phyloP scores from a whole-genome alignment of 2,888 invertebrate species.

The Theodoxus fluviatilis region DNA sequence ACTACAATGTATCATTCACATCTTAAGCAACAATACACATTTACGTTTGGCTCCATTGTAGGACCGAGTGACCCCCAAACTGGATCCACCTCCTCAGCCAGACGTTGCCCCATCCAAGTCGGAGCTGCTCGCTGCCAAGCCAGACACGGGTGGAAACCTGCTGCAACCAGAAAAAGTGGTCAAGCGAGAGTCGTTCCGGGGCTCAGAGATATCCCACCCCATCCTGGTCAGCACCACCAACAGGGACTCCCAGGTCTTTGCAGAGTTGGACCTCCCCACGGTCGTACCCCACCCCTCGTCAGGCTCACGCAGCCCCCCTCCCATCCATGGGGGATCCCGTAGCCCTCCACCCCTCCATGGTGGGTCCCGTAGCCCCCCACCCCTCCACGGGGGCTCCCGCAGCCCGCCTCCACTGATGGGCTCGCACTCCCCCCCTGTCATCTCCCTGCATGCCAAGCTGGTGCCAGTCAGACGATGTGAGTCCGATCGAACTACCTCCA shows the following conservation, averaged over 20 bases:
- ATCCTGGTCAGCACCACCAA: constrained; percentile 56
- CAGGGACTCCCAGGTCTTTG: constrained; percentile 49
- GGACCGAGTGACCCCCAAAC: constrained; percentile 1
- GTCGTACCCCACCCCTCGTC: constrained; percentile 1
- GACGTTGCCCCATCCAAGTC: constrained; percentile 15
- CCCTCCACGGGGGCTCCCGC: constrained; percentile 12
- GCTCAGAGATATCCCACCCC: constrained; percentile 51
- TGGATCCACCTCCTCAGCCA: constrained; percentile 21
- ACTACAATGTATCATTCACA: no score
- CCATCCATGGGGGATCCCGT: constrained; percentile 24
- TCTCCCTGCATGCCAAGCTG: no score
- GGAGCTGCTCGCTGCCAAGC: neutral
- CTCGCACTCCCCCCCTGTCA: no score
- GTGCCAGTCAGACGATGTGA: no score
- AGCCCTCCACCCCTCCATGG: constrained; percentile 15
- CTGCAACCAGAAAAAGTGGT: constrained; percentile 37
- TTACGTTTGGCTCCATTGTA: constrained; percentile 13
- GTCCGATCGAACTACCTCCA: no score
- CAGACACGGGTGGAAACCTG: constrained; percentile 1
- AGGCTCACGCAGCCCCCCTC: constrained; percentile 19
- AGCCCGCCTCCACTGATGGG: neutral
- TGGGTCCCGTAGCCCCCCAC: constrained; percentile 26
- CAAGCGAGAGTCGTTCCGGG: constrained; percentile 45
- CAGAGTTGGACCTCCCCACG: constrained; percentile 29
- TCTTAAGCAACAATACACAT: no score